These are phyloP conservation scores for Heliocidaris erythrogramma DNA, from an alignment of 35 echinoderm and acorn worm genomes.

Conservation along the genomic window DNA sequence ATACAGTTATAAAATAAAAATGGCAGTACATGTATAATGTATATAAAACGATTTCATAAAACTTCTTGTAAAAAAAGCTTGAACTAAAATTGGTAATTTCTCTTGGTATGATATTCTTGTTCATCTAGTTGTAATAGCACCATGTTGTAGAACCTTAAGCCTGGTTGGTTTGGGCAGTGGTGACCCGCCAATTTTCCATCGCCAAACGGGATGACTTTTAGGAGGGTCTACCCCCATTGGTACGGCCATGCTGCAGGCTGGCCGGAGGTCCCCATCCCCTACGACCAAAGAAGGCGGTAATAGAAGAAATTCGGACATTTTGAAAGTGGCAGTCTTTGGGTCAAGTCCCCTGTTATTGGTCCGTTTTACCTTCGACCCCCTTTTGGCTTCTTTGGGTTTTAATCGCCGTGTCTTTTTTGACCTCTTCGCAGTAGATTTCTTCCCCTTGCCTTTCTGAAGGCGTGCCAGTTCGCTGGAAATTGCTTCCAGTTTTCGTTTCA, in stretches of 20 bases:
- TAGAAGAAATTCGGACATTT: neutral
- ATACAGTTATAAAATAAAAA: neutral
- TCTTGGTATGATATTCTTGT: neutral
- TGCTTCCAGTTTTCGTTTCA: slow-evolving; percentile 29
- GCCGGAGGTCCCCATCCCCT: slow-evolving; percentile 58
- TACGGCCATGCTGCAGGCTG: slow-evolving; percentile 60
- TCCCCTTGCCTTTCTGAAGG: slow-evolving; percentile 9
- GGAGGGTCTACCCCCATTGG: slow-evolving; percentile 24
- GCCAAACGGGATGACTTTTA: slow-evolving; percentile 70
- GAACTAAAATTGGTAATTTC: too few species aligned
- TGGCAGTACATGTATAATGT: neutral
- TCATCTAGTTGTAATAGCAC: neutral
- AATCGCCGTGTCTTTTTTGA: neutral
- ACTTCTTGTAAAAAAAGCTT: too few species aligned
- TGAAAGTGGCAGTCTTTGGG: slow-evolving; percentile 15
- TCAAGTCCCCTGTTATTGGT: neutral
- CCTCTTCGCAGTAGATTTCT: neutral
- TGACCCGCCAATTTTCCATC: slow-evolving; percentile 63
- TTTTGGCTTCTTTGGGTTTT: neutral
- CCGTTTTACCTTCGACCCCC: neutral
- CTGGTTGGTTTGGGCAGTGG: slow-evolving; percentile 47
- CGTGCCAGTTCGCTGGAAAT: slow-evolving; percentile 23
- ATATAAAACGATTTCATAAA: neutral
- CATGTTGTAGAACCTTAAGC: neutral
- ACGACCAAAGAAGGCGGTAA: slow-evolving; percentile 56